These are phyloP conservation scores for Microctenopoma stevenorrisi DNA, from an alignment of 2,797 vertebrate genomes.

Conservation along the genomic window DNA sequence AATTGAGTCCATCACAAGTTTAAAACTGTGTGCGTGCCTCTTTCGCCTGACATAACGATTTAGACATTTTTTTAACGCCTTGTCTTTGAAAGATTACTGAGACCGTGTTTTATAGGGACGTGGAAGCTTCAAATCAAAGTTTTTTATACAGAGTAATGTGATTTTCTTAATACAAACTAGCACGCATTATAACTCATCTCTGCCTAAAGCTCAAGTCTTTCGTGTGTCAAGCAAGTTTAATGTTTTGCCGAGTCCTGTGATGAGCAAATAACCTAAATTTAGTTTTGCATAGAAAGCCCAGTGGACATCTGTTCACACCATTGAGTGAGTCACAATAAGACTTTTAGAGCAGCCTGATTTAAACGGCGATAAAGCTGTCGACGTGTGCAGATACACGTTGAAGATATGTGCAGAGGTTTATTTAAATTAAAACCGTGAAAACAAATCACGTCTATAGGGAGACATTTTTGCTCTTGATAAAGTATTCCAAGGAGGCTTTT, in stretches of 20 bases:
- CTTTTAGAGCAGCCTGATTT: conserved; percentile 9
- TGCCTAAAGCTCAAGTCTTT: conserved; percentile 8
- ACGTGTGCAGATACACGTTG: conserved; percentile 16
- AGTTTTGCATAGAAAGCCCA: conserved; percentile 9
- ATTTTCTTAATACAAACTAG: conserved; percentile 5
- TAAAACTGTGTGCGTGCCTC: neutral
- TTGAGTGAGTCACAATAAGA: conserved; percentile 36
- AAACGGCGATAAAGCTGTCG: conserved; percentile 47
- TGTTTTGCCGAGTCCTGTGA: conserved; percentile 25
- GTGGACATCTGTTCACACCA: conserved; percentile 10
- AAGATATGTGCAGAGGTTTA: conserved; percentile 17
- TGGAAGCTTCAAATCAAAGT: neutral
- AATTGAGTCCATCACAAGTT: conserved; percentile 7
- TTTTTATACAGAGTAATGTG: neutral
- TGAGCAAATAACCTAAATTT: conserved; percentile 17
- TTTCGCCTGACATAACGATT: neutral
- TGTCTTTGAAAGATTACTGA: neutral
- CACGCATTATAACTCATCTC: neutral
- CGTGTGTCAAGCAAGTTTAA: conserved; percentile 4
- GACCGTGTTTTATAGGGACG: neutral
- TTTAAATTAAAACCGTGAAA: conserved; percentile 24
- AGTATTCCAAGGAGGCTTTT: conserved; percentile 60
- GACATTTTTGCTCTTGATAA: conserved; percentile 43
- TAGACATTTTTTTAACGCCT: neutral
- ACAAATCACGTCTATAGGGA: conserved; percentile 37